phyloP scores from a whole-genome alignment of 2,888 invertebrate species.

The Belgica antarctica region DNA sequence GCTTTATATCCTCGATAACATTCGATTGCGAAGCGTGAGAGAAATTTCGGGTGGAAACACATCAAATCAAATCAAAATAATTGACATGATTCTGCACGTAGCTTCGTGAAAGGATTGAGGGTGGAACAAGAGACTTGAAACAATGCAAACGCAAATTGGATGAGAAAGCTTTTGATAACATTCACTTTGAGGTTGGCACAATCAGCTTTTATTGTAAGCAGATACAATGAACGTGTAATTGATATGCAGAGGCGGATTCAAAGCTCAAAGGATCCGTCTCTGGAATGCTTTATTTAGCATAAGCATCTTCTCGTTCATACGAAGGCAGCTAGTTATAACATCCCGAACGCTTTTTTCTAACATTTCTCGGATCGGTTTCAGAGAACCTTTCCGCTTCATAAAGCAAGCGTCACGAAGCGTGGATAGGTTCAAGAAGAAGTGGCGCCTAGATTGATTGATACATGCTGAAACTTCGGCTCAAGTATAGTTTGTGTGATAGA shows the following conservation, averaged over 20 bases:
- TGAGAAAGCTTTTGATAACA: neutral
- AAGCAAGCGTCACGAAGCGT: no score
- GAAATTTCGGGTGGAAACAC: neutral
- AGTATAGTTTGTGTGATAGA: no score
- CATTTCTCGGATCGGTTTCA: no score
- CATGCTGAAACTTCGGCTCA: no score
- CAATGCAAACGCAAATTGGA: neutral
- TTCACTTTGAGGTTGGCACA: neutral
- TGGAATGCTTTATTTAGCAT: no score
- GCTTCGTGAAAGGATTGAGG: conserved; percentile 7
- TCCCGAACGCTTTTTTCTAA: no score
- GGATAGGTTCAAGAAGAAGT: no score
- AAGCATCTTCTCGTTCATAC: no score
- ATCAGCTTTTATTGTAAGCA: neutral
- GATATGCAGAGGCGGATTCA: neutral
- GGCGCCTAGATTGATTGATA: no score
- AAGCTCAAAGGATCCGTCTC: no score
- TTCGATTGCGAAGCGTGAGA: neutral
- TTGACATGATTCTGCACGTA: conserved; percentile 30
- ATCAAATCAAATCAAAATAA: conserved; percentile 38
- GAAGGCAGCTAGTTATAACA: no score
- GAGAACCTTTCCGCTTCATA: no score
- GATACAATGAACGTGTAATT: neutral
- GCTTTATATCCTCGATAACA: conserved; percentile 29
- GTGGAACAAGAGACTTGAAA: neutral